These are phyloP conservation scores for Halictus quadricinctus DNA, from an alignment of 2,888 invertebrate genomes.

Conservation along the genomic window DNA sequence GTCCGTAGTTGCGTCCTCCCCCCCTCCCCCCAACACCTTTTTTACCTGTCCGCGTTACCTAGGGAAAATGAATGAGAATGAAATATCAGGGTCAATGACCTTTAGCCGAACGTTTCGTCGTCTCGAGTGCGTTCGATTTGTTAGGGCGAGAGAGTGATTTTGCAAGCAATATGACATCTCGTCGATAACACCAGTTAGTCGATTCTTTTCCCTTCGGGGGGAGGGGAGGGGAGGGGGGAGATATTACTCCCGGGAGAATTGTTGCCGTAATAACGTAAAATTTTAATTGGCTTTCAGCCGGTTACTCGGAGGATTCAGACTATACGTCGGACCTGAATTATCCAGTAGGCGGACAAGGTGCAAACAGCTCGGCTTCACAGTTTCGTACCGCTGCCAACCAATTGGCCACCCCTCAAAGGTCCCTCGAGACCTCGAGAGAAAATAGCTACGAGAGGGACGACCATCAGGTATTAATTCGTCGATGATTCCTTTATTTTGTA, in stretches of 20 bases:
- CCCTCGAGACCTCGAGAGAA: conserved; percentile 90
- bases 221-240: background rate
- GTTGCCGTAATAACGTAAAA: conserved; percentile 5
- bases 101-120: background rate
- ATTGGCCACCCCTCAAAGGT: conserved; percentile 90
- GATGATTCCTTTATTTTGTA: conserved; percentile 20
- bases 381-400: conserved; percentile 91
- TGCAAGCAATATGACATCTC: conserved; percentile 14
- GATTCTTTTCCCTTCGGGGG: conserved; percentile 8
- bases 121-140: background rate
- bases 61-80: background rate
- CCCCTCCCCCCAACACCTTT: no score
- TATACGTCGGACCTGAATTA: conserved; percentile 98
- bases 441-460: conserved; percentile 93
- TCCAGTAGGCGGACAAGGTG: conserved; percentile 92
- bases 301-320: conserved; percentile 98
- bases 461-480: conserved; percentile 82
- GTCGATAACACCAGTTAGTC: conserved; percentile 15
- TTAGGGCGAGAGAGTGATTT: background rate
- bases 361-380: conserved; percentile 96
- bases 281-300: conserved; percentile 86
- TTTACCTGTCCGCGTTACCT: background rate
- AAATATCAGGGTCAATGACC: background rate
- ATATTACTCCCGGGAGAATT: background rate
- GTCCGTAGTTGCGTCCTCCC: background rate